Conservation (phyloP, 2,888 invertebrate genomes). For the Lochmaea crataegi region DNA sequence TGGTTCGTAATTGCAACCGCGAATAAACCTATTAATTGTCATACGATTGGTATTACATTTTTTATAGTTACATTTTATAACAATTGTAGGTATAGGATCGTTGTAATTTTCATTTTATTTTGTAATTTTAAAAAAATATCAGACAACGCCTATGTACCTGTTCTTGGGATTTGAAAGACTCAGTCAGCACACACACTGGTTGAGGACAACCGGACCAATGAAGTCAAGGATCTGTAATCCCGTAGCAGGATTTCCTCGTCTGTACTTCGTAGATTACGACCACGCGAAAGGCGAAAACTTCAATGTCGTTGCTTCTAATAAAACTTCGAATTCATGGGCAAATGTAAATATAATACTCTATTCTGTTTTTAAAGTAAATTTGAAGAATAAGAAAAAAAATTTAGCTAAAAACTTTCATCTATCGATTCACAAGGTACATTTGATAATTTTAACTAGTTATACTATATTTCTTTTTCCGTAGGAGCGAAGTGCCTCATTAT, state of each 20-base stretch:
- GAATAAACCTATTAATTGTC: too few species aligned
- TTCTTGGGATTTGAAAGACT: neutral
- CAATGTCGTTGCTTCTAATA: conserved; percentile 24
- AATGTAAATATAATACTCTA: neutral
- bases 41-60: too few species aligned
- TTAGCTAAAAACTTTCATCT: neutral
- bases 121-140: neutral
- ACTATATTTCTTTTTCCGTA: too few species aligned
- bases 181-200: conserved; percentile 15
- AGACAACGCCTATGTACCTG: neutral
- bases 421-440: too few species aligned
- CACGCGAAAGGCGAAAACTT: conserved; percentile 22
- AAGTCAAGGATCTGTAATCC: conserved; percentile 59
- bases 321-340: conserved; percentile 19
- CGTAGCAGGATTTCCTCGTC: conserved; percentile 41
- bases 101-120: neutral
- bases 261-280: conserved; percentile 36
- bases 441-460: too few species aligned
- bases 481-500: too few species aligned
- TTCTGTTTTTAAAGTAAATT: neutral
- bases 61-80: neutral
- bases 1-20: too few species aligned
- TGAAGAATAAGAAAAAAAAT: neutral
- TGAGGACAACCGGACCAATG: conserved; percentile 62
- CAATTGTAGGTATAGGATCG: neutral